Conservation (phyloP, 1,140 invertebrate genomes). For the Diprion similis region DNA sequence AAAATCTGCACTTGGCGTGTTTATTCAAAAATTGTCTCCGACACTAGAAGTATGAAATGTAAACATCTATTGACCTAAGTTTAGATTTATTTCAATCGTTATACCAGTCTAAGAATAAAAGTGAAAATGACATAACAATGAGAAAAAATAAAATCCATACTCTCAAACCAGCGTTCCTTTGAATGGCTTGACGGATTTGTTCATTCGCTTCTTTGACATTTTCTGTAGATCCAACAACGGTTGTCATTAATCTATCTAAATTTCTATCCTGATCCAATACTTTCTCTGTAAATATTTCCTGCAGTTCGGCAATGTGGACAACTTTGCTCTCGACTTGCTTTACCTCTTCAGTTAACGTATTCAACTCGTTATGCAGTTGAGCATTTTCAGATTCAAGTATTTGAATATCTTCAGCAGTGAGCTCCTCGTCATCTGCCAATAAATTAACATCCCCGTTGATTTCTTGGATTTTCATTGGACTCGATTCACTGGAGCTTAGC, state of each 20-base stretch:
- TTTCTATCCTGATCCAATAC: conserved; percentile 95
- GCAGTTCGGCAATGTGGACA: conserved; percentile 93
- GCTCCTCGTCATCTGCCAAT: conserved; percentile 64
- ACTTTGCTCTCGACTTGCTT: conserved; percentile 92
- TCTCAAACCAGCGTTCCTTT: conserved; percentile 92
- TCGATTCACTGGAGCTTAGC: conserved; percentile 37
- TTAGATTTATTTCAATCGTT: conserved; percentile 76
- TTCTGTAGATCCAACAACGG: conserved; percentile 89
- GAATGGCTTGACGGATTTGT: conserved; percentile 94
- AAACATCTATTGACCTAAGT: not conserved
- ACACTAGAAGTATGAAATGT: not conserved
- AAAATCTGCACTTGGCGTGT: too few relatives aligned
- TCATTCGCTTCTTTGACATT: conserved; percentile 97
- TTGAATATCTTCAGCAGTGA: conserved; percentile 88
- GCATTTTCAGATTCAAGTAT: conserved; percentile 89
- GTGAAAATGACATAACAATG: conserved; percentile 92
- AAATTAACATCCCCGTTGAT: conserved; percentile 52
- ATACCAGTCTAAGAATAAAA: conserved; percentile 98
- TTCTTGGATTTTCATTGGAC: conserved; percentile 50
- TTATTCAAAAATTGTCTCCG: not conserved
- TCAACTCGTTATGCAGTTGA: conserved; percentile 84
- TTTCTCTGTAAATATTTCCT: conserved; percentile 97
- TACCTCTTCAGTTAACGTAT: conserved; percentile 77
- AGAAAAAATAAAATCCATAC: conserved; percentile 96
- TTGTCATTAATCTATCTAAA: conserved; percentile 87